Base-by-base conservation (phyloP, 2,797 vertebrate species). In the Paedocypris micromegethes region DNA sequence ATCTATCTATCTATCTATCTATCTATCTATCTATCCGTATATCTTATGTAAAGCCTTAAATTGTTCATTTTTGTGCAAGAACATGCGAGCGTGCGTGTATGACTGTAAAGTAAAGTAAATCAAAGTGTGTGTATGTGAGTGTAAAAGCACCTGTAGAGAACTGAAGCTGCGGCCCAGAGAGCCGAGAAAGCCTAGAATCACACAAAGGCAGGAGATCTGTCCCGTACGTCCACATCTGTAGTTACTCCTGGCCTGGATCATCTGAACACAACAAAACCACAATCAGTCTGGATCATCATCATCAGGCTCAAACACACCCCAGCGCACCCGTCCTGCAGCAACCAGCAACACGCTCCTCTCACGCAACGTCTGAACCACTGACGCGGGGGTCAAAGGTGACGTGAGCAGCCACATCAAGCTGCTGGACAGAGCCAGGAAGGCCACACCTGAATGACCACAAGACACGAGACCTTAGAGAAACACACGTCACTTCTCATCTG, bases 121-220 rank as follows among this genome's bases (percentile, higher is more conserved):
- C 1, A 23, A 44, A 57, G 40, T 57, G 50, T 48, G 4, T 53
- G 38, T 64, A 45, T 72, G 44, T 67, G 43, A 8, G 6, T 39
- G 8, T 43, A 23, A 23, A 23, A 23, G 58, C 6, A 94, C 93
- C 92, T 92, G 90, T 23, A 91, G 60, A 49, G 91, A 91, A 9
- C 86, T 81, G 61, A 89, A 89, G 58, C 84, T 71, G 1, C 82
- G 78, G 1, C 90, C 85, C 60, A 93, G 58, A 37, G 92, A 91
- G 0, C 90, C 92, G 0, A 79, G 78, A 9, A 89, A 89, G 0
- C 86, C 78, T 58, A 94, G 77, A 0, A 88, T 75, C 63, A 90
- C 79, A 0, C 91, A 91, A 64, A 89, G 6, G 0, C 82, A 80
- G 0, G 93, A 94, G 0, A 94, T 87, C 52, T 93, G 91, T 0